Base-by-base conservation (phyloP, 2,797 vertebrate genomes). In the Syngnathus acus region DNA sequence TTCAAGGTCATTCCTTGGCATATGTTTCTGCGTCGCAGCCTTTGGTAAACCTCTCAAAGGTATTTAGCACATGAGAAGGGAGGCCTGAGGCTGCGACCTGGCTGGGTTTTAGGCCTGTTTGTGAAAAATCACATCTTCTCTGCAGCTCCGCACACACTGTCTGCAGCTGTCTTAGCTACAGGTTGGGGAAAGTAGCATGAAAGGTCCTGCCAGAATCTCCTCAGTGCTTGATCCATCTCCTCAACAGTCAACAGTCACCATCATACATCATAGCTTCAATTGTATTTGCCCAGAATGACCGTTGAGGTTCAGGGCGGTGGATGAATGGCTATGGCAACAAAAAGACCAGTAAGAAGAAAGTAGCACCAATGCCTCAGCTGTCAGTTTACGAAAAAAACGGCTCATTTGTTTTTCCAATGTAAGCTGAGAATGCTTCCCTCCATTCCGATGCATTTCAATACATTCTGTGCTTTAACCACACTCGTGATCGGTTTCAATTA, bases 91-190 rank as follows among this genome's bases (percentile, higher is more conserved):
- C 72, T 9, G 74, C 72, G 81, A 80, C 73, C 69, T 71, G 72
- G 73, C 83, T 79, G 81, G 64, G 73, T 84, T 89, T 62, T 89
- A 79, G 86, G 84, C 79, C 75, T 84, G 73, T 79, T 88, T 90
- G 91, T 88, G 91, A 92, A 92, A 93, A 92, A 82, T 90, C 88
- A 86, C 89, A 92, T 88, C 85, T 81, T 76, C 82, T 75, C 69
- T 73, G 58, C 68, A 89, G 70, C 77, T 72, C 77, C 67, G 68
- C 72, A 82, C 80, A 23, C 64, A 83, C 86, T 88, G 90, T 90
- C 84, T 79, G 78, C 55, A 75, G 68, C 65, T 66, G 71, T 77
- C 74, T 73, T 68, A 68, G 78, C 72, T 38, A 42, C 73, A 0
- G 4, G 61, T 79, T 66, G 68, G 69, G 78, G 82, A 83, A 83